phyloP scores from a whole-genome alignment of 2,888 invertebrate genomes.

The Drosophila anomalata region DNA sequence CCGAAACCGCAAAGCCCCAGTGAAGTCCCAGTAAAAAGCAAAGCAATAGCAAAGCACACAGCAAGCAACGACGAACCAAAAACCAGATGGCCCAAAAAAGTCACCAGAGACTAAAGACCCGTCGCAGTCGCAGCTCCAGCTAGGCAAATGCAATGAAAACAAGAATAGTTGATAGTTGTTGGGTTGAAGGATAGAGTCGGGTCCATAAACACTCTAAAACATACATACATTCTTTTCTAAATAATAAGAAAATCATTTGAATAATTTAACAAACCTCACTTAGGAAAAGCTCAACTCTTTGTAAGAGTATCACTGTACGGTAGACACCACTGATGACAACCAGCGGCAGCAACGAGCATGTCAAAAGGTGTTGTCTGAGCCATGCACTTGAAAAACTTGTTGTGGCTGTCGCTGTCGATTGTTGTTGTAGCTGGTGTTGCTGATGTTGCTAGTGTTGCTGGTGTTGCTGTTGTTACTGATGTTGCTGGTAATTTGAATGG shows the following conservation, averaged over 20 bases:
- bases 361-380: conserved; percentile 77
- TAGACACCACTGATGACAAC: conserved; percentile 15
- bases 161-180: conserved; percentile 20
- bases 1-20: conserved; percentile 55
- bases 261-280: background rate
- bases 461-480: conserved; percentile 24
- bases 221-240: background rate
- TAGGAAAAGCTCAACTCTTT: background rate
- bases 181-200: background rate
- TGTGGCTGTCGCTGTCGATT: conserved; percentile 30
- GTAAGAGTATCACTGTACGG: conserved; percentile 32
- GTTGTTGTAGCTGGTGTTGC: conserved; percentile 23
- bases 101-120: conserved; percentile 23
- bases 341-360: conserved; percentile 54
- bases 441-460: background rate
- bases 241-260: background rate
- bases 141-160: conserved; percentile 48
- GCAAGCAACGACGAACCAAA: conserved; percentile 7
- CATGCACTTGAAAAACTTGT: conserved; percentile 75
- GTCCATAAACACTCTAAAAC: conserved; percentile 10
- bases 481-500: conserved; percentile 71
- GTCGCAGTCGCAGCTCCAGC: conserved; percentile 23
- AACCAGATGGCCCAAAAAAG: conserved; percentile 28
- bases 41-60: conserved; percentile 4
- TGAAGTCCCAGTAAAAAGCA: conserved; percentile 12